A percentile compares a stretch with the other conserved stretches of the same genome.
Evolutionary conservation across 2,113 vertebrate species (phyloP).

Genomic region (Rana temporaria): DNA sequence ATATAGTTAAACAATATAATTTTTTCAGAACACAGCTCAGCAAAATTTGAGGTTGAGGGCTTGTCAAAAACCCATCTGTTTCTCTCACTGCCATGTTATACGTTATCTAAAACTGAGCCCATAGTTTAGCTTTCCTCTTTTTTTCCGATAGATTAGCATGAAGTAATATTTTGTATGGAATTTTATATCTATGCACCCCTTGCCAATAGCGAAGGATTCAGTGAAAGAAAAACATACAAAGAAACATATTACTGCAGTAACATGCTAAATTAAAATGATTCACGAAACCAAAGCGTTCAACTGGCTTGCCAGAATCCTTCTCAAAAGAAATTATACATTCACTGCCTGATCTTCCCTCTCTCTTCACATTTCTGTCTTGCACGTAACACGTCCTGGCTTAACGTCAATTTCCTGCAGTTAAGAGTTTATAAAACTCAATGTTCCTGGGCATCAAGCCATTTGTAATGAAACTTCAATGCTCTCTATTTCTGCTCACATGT

Average conservation of each 20-base stretch:
- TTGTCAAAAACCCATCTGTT: constrained; percentile 22
- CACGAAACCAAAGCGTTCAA: constrained; percentile 22
- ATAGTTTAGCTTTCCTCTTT: constrained; percentile 1
- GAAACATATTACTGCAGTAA: constrained; percentile 43
- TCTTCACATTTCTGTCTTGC: constrained; percentile 45
- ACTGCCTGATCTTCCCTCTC: constrained; percentile 20
- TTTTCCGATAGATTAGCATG: constrained; percentile 5
- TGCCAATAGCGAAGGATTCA: constrained; percentile 42
- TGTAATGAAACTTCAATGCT: constrained; percentile 40
- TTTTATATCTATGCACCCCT: constrained; percentile 12
- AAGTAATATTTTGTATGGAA: constrained; percentile 29
- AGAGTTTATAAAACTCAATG: constrained; percentile 56
- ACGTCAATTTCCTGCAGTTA: constrained; percentile 56
- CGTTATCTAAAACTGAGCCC: not conserved
- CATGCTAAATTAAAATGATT: constrained; percentile 44
- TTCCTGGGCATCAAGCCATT: constrained; percentile 49
- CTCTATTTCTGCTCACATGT: constrained; percentile 48
- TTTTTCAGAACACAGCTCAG: too few relatives aligned
- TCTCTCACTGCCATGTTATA: not conserved
- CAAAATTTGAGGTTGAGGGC: too few relatives aligned
- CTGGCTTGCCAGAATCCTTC: constrained; percentile 32
- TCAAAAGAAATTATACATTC: constrained; percentile 50
- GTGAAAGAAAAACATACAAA: constrained; percentile 46
- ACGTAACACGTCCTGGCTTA: constrained; percentile 51
- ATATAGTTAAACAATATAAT: too few relatives aligned